Base-by-base conservation (phyloP, 2,113 vertebrate species). In the Daubentonia madagascariensis region DNA sequence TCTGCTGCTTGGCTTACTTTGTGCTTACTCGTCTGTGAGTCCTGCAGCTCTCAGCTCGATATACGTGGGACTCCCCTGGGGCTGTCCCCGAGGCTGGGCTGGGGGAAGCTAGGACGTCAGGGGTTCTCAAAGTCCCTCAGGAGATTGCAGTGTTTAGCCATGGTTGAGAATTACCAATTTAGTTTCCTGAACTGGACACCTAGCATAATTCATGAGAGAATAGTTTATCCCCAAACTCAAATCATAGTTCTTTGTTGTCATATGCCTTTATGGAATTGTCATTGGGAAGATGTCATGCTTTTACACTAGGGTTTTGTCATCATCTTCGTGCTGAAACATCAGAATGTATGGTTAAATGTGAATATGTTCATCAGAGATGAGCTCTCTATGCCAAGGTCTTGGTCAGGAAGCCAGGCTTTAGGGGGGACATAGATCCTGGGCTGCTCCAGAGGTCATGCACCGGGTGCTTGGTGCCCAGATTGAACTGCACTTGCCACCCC, bases 401-500 rank as follows among this genome's bases (percentile, higher is more conserved):
- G 28, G 43, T 23, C 17, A 8, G n/a, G 43, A 70, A 20, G 3
- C 11, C 7, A 0, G 5, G 32, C 76, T 61, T 32, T 68, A 1
- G 1, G 0, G 48, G 28, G 22, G 78, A 8, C 3, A 0, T 50
- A 7, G n/a, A 3, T 12, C 10, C 50, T 22, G 13, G 61, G 65
- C 61, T 48, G 13, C 73, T 35, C 32, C 48, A 0, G 0, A 12
- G 11, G 37, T 6, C 4, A 1, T 20, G 3, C 2, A 0, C 68
- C 0, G 12, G 11, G 11, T 30, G 35, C 80, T 35, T 5, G 37
- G 30, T 8, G 1, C 61, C 20, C 5, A 0, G 1, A 0, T 1
- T 0, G 48, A 8, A 1, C 28, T 37, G 17, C 37, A 1, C 0
- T 2, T 48, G 54, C 57, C 57, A 25, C 35, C n/a, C 18, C 0